A percentile compares a stretch with the other conserved stretches of the same genome.
Conservation (phyloP, 2,888 invertebrate species). For the Lampropteryx suffumata region DNA sequence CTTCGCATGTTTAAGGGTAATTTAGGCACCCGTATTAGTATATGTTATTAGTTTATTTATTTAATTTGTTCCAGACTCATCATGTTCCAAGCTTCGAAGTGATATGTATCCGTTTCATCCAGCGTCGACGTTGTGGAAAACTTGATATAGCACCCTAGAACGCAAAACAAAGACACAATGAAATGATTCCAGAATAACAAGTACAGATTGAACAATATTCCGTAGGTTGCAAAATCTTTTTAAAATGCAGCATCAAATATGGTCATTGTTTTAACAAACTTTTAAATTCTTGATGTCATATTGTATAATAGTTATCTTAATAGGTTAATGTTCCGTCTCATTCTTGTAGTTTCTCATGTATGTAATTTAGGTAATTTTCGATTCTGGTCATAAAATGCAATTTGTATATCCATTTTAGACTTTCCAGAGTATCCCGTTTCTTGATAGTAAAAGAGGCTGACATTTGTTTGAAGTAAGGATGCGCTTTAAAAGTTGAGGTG, state of each 20-base stretch:
- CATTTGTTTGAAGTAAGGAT: too few species aligned
- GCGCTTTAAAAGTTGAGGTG: too few species aligned
- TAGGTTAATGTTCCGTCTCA: too few species aligned
- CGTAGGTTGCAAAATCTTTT: not conserved
- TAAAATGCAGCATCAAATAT: not conserved
- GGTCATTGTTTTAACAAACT: not conserved
- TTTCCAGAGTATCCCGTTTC: too few species aligned
- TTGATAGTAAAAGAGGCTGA: too few species aligned
- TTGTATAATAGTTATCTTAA: not conserved
- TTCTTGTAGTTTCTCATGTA: too few species aligned
- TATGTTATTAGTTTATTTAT: not conserved
- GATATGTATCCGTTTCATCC: conserved; percentile 47
- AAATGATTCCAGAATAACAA: too few species aligned
- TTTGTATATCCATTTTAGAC: not conserved
- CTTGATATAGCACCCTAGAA: not conserved
- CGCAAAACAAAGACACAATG: conserved; percentile 7
- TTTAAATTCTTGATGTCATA: not conserved
- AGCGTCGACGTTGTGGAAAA: not conserved
- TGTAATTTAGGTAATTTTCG: not conserved
- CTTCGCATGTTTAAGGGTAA: too few species aligned
- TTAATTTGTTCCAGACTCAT: conserved; percentile 85
- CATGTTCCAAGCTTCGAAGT: conserved; percentile 92
- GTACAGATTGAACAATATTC: conserved; percentile 5
- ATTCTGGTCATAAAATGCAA: conserved; percentile 18
- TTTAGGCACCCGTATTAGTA: too few species aligned